These are phyloP conservation scores for Euleptes europaea DNA, from an alignment of 2,113 vertebrate genomes.

Conservation along the genomic window DNA sequence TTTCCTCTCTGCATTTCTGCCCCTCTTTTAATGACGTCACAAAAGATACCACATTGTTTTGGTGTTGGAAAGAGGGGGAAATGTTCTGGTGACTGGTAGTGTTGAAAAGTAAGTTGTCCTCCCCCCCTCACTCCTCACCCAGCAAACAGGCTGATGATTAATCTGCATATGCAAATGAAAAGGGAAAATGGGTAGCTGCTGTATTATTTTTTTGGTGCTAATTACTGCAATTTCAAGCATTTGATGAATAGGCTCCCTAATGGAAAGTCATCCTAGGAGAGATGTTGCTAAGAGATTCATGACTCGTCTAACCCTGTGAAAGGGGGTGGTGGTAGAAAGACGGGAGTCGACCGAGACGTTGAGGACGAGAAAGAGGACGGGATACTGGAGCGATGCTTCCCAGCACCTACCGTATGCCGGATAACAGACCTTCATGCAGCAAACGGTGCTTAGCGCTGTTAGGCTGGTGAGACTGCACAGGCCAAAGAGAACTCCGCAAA, in stretches of 20 bases:
- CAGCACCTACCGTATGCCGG: constrained; percentile 80
- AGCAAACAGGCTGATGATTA: background rate
- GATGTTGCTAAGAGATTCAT: constrained; percentile 19
- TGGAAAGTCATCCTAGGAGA: background rate
- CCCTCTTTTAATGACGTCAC: background rate
- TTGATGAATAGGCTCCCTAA: constrained; percentile 12
- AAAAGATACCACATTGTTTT: background rate
- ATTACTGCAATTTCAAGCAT: constrained; percentile 15
- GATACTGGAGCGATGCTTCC: rapidly evolving
- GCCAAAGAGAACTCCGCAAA: constrained; percentile 86
- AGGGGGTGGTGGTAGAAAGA: background rate
- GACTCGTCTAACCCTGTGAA: background rate
- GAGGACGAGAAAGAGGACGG: background rate
- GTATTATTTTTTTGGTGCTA: background rate
- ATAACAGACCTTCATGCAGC: constrained; percentile 88
- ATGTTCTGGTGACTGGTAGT: background rate
- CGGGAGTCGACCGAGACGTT: background rate
- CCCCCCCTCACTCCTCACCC: background rate
- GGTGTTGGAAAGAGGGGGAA: background rate
- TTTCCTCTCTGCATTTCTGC: background rate
- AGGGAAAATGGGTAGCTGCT: background rate
- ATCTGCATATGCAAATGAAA: constrained; percentile 19
- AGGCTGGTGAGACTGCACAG: constrained; percentile 86
- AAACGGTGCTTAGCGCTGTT: constrained; percentile 81
- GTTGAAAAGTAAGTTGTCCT: background rate